Evolutionary conservation across 1,140 invertebrate genomes (phyloP).

Genomic region (Eumeta japonica): DNA sequence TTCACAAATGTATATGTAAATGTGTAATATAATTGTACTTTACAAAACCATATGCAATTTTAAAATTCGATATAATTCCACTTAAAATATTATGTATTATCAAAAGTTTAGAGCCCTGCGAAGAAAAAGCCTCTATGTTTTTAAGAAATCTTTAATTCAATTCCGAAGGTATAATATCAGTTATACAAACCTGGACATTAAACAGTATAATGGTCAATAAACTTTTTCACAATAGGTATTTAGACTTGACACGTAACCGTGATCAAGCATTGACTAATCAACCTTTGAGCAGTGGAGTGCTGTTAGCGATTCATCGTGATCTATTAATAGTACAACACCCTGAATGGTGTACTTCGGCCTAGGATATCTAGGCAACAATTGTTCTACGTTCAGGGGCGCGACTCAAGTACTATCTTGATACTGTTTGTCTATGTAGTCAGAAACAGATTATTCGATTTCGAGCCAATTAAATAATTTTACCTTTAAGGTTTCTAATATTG

Average conservation of each 20-base stretch:
- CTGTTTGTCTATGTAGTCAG: not conserved
- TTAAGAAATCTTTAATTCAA: slow-evolving; percentile 2
- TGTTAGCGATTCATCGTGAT: slow-evolving; percentile 10
- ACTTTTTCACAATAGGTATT: slow-evolving; percentile 12
- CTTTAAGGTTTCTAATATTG: not conserved
- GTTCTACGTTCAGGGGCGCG: not conserved
- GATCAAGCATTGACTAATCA: slow-evolving; percentile 12
- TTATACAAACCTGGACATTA: slow-evolving; percentile 14
- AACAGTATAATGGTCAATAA: slow-evolving; percentile 11
- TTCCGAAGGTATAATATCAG: slow-evolving; percentile 11
- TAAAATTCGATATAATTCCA: too few species aligned
- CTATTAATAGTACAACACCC: slow-evolving; percentile 5
- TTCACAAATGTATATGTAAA: too few species aligned
- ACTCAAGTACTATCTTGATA: not conserved
- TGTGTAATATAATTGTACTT: too few species aligned
- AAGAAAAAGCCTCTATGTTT: not conserved
- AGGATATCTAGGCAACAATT: slow-evolving; percentile 10
- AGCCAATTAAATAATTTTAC: not conserved
- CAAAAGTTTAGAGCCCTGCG: slow-evolving; percentile 1
- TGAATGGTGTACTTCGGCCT: slow-evolving; percentile 9
- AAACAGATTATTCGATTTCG: not conserved
- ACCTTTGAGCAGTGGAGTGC: slow-evolving; percentile 10
- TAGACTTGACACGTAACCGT: slow-evolving; percentile 14
- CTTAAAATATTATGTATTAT: slow-evolving; percentile 2
- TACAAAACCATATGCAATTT: too few species aligned